These are phyloP conservation scores for Limonius californicus DNA, from an alignment of 1,140 invertebrate species.

Conservation along the genomic window DNA sequence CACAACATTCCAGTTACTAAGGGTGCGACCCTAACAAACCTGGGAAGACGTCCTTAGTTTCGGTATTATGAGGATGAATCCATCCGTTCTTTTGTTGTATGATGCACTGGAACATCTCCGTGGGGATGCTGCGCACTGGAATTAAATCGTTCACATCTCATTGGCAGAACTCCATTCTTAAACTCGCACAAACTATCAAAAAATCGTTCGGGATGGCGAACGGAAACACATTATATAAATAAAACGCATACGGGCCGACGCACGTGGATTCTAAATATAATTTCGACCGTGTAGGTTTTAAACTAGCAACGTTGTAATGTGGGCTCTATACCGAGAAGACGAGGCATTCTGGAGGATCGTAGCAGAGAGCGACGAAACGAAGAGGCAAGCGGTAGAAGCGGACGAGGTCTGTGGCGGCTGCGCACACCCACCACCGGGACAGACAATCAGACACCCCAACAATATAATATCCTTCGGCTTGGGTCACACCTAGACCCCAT, in stretches of 20 bases:
- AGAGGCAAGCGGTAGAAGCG: background rate
- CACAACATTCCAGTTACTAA: too few relatives aligned
- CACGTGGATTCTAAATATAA: slow-evolving; percentile 17
- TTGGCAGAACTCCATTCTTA: background rate
- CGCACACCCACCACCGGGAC: background rate
- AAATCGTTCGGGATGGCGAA: background rate
- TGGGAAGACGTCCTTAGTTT: slow-evolving; percentile 74
- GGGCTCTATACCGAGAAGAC: background rate
- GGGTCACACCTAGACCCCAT: background rate
- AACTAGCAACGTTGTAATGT: background rate
- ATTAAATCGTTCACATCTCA: slow-evolving; percentile 18
- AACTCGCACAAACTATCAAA: slow-evolving; percentile 4
- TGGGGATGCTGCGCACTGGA: slow-evolving; percentile 17
- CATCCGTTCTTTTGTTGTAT: slow-evolving; percentile 75
- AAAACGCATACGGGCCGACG: background rate
- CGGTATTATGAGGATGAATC: slow-evolving; percentile 65
- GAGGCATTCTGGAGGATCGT: background rate
- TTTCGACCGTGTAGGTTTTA: background rate
- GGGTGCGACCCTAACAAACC: slow-evolving; percentile 48
- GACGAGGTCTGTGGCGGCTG: background rate
- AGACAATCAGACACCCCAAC: slow-evolving; percentile 3
- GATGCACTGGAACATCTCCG: slow-evolving; percentile 74
- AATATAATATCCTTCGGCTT: background rate
- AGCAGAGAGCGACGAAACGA: background rate
- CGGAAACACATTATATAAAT: slow-evolving; percentile 5